Evolutionary conservation across 2,797 vertebrate genomes (phyloP).

Genomic region (Sardinella longiceps): DNA sequence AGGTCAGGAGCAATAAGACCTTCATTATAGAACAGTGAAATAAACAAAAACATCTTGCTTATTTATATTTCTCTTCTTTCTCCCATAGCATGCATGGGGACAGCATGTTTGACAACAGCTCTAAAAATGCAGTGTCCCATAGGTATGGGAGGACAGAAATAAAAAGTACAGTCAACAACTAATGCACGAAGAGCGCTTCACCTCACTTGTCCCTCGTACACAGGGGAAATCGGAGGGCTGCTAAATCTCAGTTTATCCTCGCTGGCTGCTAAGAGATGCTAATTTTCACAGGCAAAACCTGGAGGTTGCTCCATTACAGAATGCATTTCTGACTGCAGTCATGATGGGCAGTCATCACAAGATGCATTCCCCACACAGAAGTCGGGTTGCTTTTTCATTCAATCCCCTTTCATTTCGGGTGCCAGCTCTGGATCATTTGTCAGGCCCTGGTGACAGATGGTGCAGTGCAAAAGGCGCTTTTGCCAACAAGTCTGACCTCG

Average conservation of each 20-base stretch:
- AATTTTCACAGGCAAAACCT: conserved; percentile 45
- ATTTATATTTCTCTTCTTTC: neutral
- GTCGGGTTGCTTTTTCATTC: conserved; percentile 53
- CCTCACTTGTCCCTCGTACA: neutral
- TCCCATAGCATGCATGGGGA: neutral
- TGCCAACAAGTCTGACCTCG: conserved; percentile 57
- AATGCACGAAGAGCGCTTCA: neutral
- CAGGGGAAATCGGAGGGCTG: neutral
- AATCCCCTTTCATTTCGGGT: conserved; percentile 55
- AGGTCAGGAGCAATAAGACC: neutral
- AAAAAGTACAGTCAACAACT: neutral
- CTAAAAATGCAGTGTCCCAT: neutral
- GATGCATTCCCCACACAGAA: conserved; percentile 43
- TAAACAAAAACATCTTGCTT: neutral
- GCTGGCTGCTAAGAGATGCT: neutral
- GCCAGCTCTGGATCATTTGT: conserved; percentile 52
- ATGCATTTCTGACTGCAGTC: neutral
- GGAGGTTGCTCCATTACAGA: conserved; percentile 38
- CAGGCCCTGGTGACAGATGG: conserved; percentile 63
- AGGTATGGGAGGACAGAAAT: neutral
- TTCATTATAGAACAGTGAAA: neutral
- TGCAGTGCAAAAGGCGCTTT: conserved; percentile 51
- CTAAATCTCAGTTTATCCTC: neutral
- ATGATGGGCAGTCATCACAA: conserved; percentile 50
- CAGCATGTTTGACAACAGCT: neutral